phyloP scores from a whole-genome alignment of 1,140 invertebrate genomes.

The Ceratoteleas bidentatus region DNA sequence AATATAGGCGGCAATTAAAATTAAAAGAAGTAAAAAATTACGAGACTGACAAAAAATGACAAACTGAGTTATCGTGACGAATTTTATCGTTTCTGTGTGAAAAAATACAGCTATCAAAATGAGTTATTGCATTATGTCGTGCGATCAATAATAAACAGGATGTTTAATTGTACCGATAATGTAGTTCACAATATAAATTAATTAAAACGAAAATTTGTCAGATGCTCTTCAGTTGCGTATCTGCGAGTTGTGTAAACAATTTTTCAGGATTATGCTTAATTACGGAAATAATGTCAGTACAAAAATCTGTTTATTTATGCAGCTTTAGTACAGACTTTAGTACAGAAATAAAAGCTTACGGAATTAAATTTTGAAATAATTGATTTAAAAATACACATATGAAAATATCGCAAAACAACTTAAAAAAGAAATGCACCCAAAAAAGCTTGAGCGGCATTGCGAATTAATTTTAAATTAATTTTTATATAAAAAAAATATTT shows the following conservation, averaged over 20 bases:
- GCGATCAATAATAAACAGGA: slow-evolving; percentile 59
- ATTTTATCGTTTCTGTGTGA: slow-evolving; percentile 16
- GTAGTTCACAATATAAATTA: slow-evolving; percentile 51
- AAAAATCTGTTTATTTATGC: neutral
- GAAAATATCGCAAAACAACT: too few relatives aligned
- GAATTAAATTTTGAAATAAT: too few relatives aligned
- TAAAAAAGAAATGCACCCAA: too few relatives aligned
- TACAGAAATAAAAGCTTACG: too few relatives aligned
- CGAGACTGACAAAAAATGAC: neutral
- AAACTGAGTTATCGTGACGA: neutral
- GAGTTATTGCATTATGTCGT: slow-evolving; percentile 45
- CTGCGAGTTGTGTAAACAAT: slow-evolving; percentile 38
- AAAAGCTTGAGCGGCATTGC: too few relatives aligned
- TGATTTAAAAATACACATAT: too few relatives aligned
- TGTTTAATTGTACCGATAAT: slow-evolving; percentile 52
- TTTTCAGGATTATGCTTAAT: slow-evolving; percentile 35
- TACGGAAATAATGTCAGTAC: slow-evolving; percentile 21
- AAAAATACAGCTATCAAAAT: slow-evolving; percentile 31
- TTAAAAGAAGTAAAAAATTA: neutral
- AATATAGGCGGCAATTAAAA: slow-evolving; percentile 19
- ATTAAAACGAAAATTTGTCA: slow-evolving; percentile 59
- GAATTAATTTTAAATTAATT: too few relatives aligned
- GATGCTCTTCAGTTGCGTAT: slow-evolving; percentile 31
- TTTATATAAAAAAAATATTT: too few relatives aligned
- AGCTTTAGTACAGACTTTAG: too few relatives aligned